These are phyloP conservation scores for Microplitis mediator DNA, from an alignment of 1,140 invertebrate genomes.

Conservation along the genomic window DNA sequence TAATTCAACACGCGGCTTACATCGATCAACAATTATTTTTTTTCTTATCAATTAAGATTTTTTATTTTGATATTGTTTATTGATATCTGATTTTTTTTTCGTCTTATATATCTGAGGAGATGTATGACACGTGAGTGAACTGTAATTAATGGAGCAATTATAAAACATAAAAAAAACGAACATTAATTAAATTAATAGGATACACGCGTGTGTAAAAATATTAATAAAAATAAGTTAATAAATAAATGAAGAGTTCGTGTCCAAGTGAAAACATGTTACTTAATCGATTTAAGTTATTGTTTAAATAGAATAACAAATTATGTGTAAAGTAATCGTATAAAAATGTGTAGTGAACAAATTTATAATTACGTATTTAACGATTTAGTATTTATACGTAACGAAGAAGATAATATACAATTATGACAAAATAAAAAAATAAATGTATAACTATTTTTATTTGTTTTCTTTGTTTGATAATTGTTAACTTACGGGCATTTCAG, in stretches of 20 bases:
- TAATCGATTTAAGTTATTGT: constrained; percentile 51
- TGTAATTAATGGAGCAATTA: too few species aligned
- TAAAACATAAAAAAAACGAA: background rate
- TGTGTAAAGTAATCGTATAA: constrained; percentile 55
- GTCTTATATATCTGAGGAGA: background rate
- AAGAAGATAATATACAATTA: constrained; percentile 28
- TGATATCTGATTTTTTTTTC: background rate
- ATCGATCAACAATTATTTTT: constrained; percentile 29
- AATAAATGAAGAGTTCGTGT: constrained; percentile 35
- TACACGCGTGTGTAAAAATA: constrained; percentile 12
- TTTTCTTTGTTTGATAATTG: background rate
- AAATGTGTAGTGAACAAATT: constrained; percentile 54
- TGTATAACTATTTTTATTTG: too few species aligned
- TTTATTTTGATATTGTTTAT: constrained; percentile 5
- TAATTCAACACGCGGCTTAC: constrained; percentile 36
- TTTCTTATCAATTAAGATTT: constrained; percentile 9
- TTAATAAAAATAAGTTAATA: constrained; percentile 2
- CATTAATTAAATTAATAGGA: background rate
- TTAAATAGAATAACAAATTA: constrained; percentile 51
- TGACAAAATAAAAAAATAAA: background rate
- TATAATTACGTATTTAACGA: constrained; percentile 55
- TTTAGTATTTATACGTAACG: constrained; percentile 54
- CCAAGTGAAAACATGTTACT: constrained; percentile 44
- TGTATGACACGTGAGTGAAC: background rate
- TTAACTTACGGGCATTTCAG: background rate